These are phyloP conservation scores for Nesogale talazaci DNA, from an alignment of 2,113 vertebrate species.

Conservation along the genomic window DNA sequence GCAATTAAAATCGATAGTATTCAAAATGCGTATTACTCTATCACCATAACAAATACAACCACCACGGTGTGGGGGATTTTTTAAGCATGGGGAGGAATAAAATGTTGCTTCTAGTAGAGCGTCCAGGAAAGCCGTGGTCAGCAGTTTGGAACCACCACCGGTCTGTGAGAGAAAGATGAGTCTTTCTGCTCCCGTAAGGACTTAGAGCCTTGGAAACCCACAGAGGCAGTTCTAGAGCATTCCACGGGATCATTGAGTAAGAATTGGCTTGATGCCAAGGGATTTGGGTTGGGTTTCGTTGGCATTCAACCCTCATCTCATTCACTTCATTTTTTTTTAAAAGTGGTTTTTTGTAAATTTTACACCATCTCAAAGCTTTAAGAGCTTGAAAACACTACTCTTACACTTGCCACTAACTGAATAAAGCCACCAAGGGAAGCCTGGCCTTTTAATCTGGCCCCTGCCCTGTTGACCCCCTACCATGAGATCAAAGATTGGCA, in stretches of 20 bases:
- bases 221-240: too few species aligned
- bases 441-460: background rate
- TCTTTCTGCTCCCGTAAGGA: too few species aligned
- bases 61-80: background rate
- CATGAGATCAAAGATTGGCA: background rate
- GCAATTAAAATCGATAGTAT: conserved; percentile 13
- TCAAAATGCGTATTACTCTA: background rate
- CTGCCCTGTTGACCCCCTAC: background rate
- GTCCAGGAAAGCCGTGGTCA: too few species aligned
- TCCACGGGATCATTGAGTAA: too few species aligned
- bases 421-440: background rate
- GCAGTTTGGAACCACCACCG: too few species aligned
- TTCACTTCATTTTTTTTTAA: background rate
- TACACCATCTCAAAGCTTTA: background rate
- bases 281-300: background rate
- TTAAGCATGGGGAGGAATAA: background rate
- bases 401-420: conserved; percentile 30
- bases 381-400: conserved; percentile 19
- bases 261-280: too few species aligned
- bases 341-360: background rate
- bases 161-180: too few species aligned
- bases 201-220: too few species aligned
- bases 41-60: conserved; percentile 13
- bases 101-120: background rate
- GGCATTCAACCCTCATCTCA: background rate